Percentiles rank a stretch among this genome's conserved stretches.
These are phyloP conservation scores for Galemys pyrenaicus DNA, from an alignment of 2,113 vertebrate species.

Conservation along the genomic window DNA sequence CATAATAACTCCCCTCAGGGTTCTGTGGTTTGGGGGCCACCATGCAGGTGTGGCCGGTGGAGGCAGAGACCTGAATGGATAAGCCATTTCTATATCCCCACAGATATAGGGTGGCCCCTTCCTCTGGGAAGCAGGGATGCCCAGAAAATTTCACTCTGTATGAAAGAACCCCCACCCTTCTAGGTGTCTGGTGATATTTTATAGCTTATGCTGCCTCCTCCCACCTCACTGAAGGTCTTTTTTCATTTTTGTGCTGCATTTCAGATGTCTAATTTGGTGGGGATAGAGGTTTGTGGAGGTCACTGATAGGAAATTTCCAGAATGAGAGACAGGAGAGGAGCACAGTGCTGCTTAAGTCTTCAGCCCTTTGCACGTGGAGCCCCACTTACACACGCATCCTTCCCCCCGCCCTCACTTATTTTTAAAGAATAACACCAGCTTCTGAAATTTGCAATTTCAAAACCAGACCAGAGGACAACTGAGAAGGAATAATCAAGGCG, in stretches of 20 bases:
- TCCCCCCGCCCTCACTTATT: neutral
- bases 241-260: neutral
- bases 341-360: neutral
- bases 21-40: constrained; percentile 27
- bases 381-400: neutral
- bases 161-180: neutral
- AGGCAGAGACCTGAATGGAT: neutral
- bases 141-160: neutral
- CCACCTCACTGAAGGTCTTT: neutral
- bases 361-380: neutral
- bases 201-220: neutral
- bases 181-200: neutral
- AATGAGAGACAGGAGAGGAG: rapidly evolving
- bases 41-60: neutral
- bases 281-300: neutral
- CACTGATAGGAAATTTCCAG: neutral
- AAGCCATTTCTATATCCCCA: neutral
- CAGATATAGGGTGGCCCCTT: neutral
- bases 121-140: neutral
- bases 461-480: constrained; percentile 41
- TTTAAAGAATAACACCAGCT: neutral
- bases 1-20: neutral
- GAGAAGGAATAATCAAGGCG: constrained; percentile 9
- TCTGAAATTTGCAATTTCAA: constrained; percentile 70
- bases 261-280: neutral